Percentiles rank a stretch among this genome's conserved stretches.
Conservation (phyloP, 2,888 invertebrate species). For the Adela reaumurella region DNA sequence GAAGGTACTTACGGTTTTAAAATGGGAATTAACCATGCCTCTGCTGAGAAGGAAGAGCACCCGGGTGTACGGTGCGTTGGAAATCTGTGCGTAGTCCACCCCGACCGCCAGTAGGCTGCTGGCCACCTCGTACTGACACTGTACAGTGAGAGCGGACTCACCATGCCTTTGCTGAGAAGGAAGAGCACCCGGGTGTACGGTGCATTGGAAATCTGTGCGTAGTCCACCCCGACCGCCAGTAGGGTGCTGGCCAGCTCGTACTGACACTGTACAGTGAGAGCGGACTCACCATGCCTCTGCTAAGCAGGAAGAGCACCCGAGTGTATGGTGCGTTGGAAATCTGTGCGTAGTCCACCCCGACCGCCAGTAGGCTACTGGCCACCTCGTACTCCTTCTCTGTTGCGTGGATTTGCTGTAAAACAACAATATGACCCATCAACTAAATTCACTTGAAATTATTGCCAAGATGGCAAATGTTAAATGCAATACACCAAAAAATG, state of each 20-base stretch:
- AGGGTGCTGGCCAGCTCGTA: conserved; percentile 86
- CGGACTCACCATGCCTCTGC: conserved; percentile 84
- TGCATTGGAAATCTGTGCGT: conserved; percentile 91
- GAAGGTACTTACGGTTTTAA: too few species aligned
- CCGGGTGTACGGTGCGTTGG: conserved; percentile 86
- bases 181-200: conserved; percentile 91
- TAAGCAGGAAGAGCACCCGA: conserved; percentile 87
- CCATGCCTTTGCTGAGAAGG: conserved; percentile 93
- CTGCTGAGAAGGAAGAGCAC: conserved; percentile 91
- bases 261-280: conserved; percentile 86
- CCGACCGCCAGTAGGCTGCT: conserved; percentile 87
- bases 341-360: conserved; percentile 94
- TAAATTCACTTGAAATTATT: too few species aligned
- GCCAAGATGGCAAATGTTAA: too few species aligned
- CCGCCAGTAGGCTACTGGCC: conserved; percentile 84
- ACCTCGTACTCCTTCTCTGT: conserved; percentile 87
- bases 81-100: conserved; percentile 94
- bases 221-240: conserved; percentile 92
- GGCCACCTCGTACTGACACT: conserved; percentile 87
- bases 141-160: conserved; percentile 75
- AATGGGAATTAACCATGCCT: conserved; percentile 81
- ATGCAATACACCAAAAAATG: too few species aligned
- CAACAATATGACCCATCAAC: too few species aligned
- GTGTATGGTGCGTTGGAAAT: conserved; percentile 90
- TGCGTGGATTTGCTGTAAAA: conserved; percentile 86